These are phyloP conservation scores for Reinhardtius hippoglossoides DNA, from an alignment of 2,113 vertebrate genomes.

Conservation along the genomic window DNA sequence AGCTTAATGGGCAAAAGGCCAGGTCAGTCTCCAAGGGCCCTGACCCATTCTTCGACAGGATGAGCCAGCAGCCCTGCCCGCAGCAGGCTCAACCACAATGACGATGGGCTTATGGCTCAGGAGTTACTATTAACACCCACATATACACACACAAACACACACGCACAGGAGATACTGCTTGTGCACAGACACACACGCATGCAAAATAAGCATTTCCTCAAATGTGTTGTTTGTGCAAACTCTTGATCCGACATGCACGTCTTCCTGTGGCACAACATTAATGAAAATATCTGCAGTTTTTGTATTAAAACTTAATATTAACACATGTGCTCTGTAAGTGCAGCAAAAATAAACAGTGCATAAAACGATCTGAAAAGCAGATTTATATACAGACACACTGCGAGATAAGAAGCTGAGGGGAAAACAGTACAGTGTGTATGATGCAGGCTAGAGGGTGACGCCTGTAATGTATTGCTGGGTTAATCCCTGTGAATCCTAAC, in stretches of 20 bases:
- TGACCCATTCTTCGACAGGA: conserved; percentile 77
- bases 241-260: background rate
- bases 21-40: conserved; percentile 60
- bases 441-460: conserved; percentile 52
- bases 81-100: conserved; percentile 60
- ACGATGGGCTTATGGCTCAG: conserved; percentile 72
- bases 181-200: conserved; percentile 1
- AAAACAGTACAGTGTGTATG: conserved; percentile 29
- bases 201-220: background rate
- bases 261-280: background rate
- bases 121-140: conserved; percentile 70
- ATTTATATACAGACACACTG: background rate
- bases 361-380: background rate
- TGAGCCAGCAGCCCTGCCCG: conserved; percentile 73
- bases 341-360: background rate
- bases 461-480: conserved; percentile 72
- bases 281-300: background rate
- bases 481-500: conserved; percentile 79
- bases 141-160: conserved; percentile 25
- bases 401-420: conserved; percentile 9
- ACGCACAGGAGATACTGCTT: background rate
- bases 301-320: too few species aligned
- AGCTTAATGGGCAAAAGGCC: conserved; percentile 71
- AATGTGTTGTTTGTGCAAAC: background rate
- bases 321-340: background rate